A percentile compares a stretch with the other conserved stretches of the same genome.
Conservation (phyloP, 2,113 vertebrate genomes). For the Acinonyx jubatus region DNA sequence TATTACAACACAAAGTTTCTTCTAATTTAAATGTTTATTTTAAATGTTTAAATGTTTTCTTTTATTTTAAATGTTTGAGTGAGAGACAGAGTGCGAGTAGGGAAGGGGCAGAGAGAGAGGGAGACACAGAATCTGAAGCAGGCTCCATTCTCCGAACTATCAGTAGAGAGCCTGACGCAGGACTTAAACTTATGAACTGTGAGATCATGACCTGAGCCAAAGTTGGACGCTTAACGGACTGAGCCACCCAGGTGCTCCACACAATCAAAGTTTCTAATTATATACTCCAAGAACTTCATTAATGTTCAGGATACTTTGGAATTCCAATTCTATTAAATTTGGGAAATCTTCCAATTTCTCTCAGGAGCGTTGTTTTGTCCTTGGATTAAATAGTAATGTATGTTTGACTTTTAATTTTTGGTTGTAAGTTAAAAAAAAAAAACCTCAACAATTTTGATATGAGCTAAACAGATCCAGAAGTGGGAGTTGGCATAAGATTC, state of each 20-base stretch:
- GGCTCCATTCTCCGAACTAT: no score
- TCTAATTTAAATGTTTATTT: no score
- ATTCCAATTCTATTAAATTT: constrained; percentile 1
- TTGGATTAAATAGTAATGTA: neutral
- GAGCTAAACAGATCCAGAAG: neutral
- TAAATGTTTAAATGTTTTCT: no score
- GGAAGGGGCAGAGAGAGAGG: no score
- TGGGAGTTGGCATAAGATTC: neutral
- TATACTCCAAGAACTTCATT: neutral
- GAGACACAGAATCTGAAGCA: no score
- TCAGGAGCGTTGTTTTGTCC: neutral
- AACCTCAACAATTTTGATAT: neutral
- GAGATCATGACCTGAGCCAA: no score
- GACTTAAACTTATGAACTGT: no score
- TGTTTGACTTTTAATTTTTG: neutral
- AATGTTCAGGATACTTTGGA: neutral
- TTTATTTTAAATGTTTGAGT: no score
- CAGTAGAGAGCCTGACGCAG: no score
- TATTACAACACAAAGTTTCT: neutral
- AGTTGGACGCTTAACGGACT: no score
- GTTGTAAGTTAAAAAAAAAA: neutral
- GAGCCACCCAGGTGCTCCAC: no score
- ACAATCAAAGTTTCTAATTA: constrained; percentile 11
- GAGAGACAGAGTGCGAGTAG: no score
- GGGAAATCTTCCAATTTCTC: neutral